Base-by-base conservation (phyloP, 2,797 vertebrate genomes). In the Paramormyrops hopkinsi region DNA sequence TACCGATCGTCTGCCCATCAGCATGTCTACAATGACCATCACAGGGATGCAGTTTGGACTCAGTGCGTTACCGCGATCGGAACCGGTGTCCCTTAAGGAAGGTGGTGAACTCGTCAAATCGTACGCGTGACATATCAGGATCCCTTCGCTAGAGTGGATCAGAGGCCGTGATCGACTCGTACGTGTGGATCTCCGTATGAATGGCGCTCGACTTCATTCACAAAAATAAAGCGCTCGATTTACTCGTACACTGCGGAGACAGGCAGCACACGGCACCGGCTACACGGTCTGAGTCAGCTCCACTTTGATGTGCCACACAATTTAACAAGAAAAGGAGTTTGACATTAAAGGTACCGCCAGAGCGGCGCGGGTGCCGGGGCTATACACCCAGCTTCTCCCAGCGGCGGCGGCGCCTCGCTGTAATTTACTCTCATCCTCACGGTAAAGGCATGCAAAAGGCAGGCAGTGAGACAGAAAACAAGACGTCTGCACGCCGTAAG, bases 121-220 rank as follows among this genome's bases (percentile, higher is more conserved):
- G 69, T 19, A 44, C 5, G 73, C 37, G 19, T 76, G 12, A 44
- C n/a, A 41, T 19, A 79, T 3, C 14, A n/a, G 69, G 33, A 79
- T 79, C 37, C 6, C 37, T 44, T 44, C 14, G 37, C 6, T 12
- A 19, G 37, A 79, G 73, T 44, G 4, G 33, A 79, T 41, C 19
- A 19, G 73, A 73, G 65, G 33, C 65, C 65, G 65, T 37, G 12
- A 33, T 37, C 76, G 19, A n/a, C 82, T 50, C 46, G 19, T 50
- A 48, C 41, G 46, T 84, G 82, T 84, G 76, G 37, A 46, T 19
- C 41, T 82, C 76, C 17, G n/a, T 82, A 82, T 82, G 82, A 84
- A 84, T 84, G 82, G 46, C 82, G 22, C 9, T 84, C n/a, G 46
- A 51, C 46, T 84, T 84, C 82, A 84, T 84, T 84, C 82, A 84